These are phyloP conservation scores for Pocillopora verrucosa DNA, from an alignment of 64 coral and sea anemone genomes.

Conservation along the genomic window DNA sequence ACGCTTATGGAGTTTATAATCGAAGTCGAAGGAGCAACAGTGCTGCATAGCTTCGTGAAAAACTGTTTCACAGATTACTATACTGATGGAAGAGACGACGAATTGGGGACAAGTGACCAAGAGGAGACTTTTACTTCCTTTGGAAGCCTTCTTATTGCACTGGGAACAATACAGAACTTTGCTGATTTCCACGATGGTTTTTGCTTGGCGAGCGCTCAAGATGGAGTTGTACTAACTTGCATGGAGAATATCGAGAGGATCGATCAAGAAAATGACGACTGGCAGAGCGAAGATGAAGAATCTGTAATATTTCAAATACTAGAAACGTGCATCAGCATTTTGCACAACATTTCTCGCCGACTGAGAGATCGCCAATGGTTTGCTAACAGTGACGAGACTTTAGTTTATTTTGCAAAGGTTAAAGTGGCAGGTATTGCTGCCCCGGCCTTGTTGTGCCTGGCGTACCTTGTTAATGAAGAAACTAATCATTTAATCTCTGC, in stretches of 20 bases:
- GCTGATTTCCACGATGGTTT: not conserved
- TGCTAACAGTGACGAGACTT: not conserved
- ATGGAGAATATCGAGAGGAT: not conserved
- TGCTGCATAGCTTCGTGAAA: not conserved
- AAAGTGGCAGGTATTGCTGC: not conserved
- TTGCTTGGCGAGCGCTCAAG: not conserved
- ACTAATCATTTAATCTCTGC: slow-evolving; percentile 47
- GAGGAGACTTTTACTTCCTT: not conserved
- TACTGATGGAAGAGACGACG: not conserved
- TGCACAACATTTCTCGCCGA: not conserved
- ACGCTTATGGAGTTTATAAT: not conserved
- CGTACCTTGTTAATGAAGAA: slow-evolving; percentile 44
- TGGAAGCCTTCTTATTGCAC: not conserved
- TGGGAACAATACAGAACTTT: not conserved
- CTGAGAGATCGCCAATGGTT: not conserved
- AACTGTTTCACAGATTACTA: not conserved
- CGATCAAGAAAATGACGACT: not conserved
- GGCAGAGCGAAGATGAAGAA: not conserved
- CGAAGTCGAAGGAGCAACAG: not conserved
- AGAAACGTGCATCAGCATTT: not conserved
- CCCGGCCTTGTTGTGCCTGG: slow-evolving; percentile 15
- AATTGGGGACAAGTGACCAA: too few relatives aligned
- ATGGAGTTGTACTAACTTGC: not conserved
- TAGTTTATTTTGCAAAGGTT: slow-evolving; percentile 2
- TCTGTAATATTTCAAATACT: not conserved